Evolutionary conservation across 2,113 vertebrate genomes (phyloP).

Genomic region (Caloenas nicobarica): DNA sequence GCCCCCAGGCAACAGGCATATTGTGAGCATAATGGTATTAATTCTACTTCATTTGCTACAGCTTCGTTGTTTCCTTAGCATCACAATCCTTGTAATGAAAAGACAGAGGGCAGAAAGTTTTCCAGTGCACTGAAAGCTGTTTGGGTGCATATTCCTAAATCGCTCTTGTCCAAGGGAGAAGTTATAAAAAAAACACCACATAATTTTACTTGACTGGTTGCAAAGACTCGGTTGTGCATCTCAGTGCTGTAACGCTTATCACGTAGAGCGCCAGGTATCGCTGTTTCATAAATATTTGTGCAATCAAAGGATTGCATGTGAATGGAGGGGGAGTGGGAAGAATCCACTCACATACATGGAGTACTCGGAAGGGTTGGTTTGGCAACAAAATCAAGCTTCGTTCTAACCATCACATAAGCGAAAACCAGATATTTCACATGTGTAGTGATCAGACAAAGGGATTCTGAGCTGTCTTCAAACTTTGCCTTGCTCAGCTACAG

Average conservation of each 20-base stretch:
- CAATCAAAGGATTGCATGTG: background rate
- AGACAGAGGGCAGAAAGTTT: constrained; percentile 9
- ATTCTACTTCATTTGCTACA: constrained; percentile 67
- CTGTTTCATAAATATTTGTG: background rate
- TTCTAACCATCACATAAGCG: background rate
- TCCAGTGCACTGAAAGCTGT: background rate
- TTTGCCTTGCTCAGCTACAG: background rate
- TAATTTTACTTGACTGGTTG: background rate
- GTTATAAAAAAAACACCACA: background rate
- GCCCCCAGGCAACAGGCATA: constrained; percentile 34
- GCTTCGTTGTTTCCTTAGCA: constrained; percentile 42
- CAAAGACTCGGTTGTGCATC: background rate
- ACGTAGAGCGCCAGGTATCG: background rate
- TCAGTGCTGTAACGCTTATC: background rate
- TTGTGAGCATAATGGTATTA: constrained; percentile 65
- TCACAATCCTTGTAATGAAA: constrained; percentile 20
- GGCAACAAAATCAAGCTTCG: background rate
- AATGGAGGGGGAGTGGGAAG: background rate
- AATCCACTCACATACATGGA: background rate
- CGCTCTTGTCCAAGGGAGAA: background rate
- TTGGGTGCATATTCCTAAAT: background rate
- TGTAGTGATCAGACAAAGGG: background rate
- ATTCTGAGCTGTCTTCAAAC: background rate
- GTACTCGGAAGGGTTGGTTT: background rate
- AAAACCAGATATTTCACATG: background rate